These are phyloP conservation scores for Struthio camelus DNA, from an alignment of 2,113 vertebrate genomes.

Conservation along the genomic window DNA sequence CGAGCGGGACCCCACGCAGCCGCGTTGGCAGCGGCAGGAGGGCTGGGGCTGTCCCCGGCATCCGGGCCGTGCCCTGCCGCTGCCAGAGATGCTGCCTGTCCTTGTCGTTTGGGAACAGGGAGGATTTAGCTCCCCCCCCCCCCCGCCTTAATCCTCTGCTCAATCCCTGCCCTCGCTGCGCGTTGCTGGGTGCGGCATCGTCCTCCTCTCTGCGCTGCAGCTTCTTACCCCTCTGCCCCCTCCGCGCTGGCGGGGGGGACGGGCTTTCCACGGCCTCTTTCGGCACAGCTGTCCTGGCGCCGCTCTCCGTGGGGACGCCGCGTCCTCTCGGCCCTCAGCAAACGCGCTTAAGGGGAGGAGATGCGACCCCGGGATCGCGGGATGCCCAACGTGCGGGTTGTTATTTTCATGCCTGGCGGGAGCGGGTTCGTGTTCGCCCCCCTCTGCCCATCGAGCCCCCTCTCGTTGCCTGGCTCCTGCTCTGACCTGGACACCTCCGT, in stretches of 20 bases:
- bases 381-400: background rate
- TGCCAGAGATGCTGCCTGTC: background rate
- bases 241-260: background rate
- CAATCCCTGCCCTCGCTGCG: constrained; percentile 43
- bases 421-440: background rate
- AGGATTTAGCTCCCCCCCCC: constrained; percentile 32
- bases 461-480: too few relatives aligned
- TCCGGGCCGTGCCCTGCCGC: background rate
- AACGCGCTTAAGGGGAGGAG: too few relatives aligned
- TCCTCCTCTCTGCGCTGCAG: accelerated
- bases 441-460: too few relatives aligned
- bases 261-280: too few relatives aligned
- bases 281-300: too few relatives aligned
- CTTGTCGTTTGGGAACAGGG: constrained; percentile 31
- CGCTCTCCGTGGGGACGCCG: too few relatives aligned
- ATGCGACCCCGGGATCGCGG: too few relatives aligned
- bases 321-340: background rate
- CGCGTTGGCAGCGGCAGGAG: background rate
- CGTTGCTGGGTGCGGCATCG: background rate
- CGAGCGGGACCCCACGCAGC: accelerated
- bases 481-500: background rate
- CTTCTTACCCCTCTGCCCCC: background rate
- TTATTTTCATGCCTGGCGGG: background rate
- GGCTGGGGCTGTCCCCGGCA: background rate
- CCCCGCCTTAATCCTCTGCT: constrained; percentile 45